Evolutionary conservation across 2,888 invertebrate species (phyloP).

Genomic region (Dromius quadrimaculatus): DNA sequence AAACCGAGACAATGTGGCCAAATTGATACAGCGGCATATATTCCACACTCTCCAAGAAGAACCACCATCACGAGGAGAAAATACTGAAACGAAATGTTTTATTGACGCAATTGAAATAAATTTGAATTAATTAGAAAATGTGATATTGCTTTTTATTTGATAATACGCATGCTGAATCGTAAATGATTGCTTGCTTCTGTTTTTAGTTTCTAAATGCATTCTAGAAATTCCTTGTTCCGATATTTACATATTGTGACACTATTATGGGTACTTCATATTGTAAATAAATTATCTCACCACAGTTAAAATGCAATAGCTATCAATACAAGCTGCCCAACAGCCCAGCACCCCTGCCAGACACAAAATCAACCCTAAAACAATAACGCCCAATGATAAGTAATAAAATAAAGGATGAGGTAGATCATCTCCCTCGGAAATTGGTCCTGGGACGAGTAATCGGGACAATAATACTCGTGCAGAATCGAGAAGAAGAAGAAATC

Average conservation of each 20-base stretch:
- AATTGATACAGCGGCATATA: conserved; percentile 77
- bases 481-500: conserved; percentile 80
- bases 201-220: neutral
- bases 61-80: conserved; percentile 77
- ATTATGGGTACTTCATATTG: neutral
- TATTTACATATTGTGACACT: neutral
- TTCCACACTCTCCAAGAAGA: conserved; percentile 77
- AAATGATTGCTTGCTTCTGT: no score
- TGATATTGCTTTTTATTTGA: neutral
- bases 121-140: neutral
- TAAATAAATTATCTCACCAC: conserved; percentile 71
- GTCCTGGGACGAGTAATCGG: conserved; percentile 75
- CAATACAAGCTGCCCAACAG: conserved; percentile 85
- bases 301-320: conserved; percentile 79
- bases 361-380: conserved; percentile 77
- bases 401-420: conserved; percentile 81
- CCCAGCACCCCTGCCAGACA: conserved; percentile 80
- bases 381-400: conserved; percentile 78
- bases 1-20: conserved; percentile 86
- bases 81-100: conserved; percentile 69
- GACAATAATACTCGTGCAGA: conserved; percentile 79
- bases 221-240: neutral
- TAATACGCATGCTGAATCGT: neutral
- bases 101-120: conserved; percentile 11
- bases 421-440: conserved; percentile 67